A percentile compares a stretch with the other conserved stretches of the same genome.
Conservation (phyloP, 92 coral and sea anemone genomes). For the Phenganax marumi region DNA sequence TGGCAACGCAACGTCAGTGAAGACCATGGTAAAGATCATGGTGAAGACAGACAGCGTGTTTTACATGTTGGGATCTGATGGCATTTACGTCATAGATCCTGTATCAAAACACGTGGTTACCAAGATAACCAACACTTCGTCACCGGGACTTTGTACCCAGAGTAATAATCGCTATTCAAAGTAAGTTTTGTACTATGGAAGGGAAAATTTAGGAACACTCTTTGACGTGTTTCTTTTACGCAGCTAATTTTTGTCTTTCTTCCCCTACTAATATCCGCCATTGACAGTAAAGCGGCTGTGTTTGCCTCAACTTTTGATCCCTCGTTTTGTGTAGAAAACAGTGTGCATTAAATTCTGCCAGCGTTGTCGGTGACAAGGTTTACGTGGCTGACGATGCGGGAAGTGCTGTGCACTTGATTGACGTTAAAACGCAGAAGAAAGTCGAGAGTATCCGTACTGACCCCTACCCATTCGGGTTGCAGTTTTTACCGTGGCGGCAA, state of each 20-base stretch:
- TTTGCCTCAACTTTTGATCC: too few species aligned
- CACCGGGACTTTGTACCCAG: conserved; percentile 55
- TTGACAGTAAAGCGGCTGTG: too few species aligned
- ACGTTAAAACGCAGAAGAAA: conserved; percentile 42
- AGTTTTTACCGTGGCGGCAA: conserved; percentile 54
- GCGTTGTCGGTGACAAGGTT: conserved; percentile 37
- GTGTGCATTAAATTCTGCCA: conserved; percentile 45
- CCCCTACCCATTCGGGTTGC: conserved; percentile 45
- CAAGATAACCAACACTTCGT: conserved; percentile 28
- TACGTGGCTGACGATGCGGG: conserved; percentile 56
- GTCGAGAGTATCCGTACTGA: conserved; percentile 51
- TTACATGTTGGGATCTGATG: conserved; percentile 54
- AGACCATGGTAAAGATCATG: too few species aligned
- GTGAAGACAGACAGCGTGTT: conserved; percentile 3
- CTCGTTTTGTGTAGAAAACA: conserved; percentile 4
- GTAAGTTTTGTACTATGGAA: neutral
- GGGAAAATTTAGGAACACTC: neutral
- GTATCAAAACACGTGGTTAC: conserved; percentile 20
- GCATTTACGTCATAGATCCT: conserved; percentile 53
- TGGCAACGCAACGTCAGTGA: neutral
- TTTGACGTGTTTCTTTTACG: neutral
- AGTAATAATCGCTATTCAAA: conserved; percentile 38
- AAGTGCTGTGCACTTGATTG: conserved; percentile 56
- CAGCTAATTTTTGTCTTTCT: too few species aligned
- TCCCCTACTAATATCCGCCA: too few species aligned